phyloP scores from a whole-genome alignment of 2,888 invertebrate species.

The Agrilus biguttatus region DNA sequence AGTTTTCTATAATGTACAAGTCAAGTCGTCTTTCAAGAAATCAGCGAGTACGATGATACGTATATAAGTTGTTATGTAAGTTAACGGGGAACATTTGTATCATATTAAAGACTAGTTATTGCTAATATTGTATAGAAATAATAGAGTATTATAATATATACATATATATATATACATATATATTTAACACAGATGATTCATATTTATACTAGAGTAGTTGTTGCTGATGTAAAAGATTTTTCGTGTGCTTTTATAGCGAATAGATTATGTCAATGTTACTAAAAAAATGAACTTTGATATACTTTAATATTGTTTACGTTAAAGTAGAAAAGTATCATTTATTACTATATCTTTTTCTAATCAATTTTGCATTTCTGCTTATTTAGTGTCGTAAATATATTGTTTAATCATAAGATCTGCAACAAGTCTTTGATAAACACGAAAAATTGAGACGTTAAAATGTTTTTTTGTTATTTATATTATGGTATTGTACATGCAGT shows the following conservation, averaged over 20 bases:
- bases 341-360: too few species aligned
- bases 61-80: conserved; percentile 31
- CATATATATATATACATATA: conserved; percentile 7
- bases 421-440: too few species aligned
- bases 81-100: conserved; percentile 31
- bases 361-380: too few species aligned
- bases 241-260: conserved; percentile 29
- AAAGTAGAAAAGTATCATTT: too few species aligned
- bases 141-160: conserved; percentile 18
- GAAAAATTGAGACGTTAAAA: too few species aligned
- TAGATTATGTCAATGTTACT: conserved; percentile 9
- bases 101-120: conserved; percentile 23
- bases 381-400: too few species aligned
- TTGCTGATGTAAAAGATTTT: conserved; percentile 30
- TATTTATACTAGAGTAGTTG: conserved; percentile 29
- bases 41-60: conserved; percentile 23
- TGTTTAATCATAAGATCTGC: too few species aligned
- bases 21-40: conserved; percentile 16
- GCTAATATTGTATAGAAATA: conserved; percentile 32
- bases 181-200: conserved; percentile 27
- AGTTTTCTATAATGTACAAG: too few species aligned
- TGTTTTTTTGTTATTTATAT: too few species aligned
- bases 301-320: too few species aligned
- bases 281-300: too few species aligned
- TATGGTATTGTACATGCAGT: too few species aligned